Conservation (phyloP, 2,888 invertebrate species). For the Acronicta aceris region DNA sequence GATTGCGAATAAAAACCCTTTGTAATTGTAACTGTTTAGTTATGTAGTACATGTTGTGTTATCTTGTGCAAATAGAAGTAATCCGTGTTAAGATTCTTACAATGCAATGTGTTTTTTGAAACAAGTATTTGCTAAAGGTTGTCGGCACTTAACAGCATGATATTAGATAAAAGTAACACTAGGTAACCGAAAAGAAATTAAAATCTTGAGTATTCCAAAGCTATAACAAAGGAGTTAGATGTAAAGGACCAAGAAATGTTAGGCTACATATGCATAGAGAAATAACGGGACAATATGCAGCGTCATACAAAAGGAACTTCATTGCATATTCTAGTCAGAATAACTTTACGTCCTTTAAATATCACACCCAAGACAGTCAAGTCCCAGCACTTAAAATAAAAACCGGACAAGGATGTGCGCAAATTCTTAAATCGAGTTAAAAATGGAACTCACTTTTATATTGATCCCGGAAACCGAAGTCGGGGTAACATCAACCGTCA, state of each 20-base stretch:
- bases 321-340: constrained; percentile 35
- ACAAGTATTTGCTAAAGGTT: constrained; percentile 22
- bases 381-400: constrained; percentile 45
- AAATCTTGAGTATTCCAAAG: constrained; percentile 14
- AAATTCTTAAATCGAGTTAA: constrained; percentile 46
- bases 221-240: constrained; percentile 34
- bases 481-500: constrained; percentile 74
- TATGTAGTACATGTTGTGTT: constrained; percentile 16
- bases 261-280: constrained; percentile 9
- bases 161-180: constrained; percentile 6
- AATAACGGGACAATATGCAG: constrained; percentile 35
- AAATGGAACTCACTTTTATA: constrained; percentile 81
- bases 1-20: neutral
- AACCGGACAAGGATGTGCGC: constrained; percentile 22
- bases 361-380: constrained; percentile 22
- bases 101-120: constrained; percentile 2
- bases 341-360: constrained; percentile 42
- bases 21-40: constrained; percentile 1
- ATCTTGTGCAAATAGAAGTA: constrained; percentile 37
- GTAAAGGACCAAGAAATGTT: constrained; percentile 23
- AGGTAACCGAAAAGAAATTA: neutral
- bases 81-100: constrained; percentile 13
- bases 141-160: neutral
- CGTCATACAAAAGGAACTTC: constrained; percentile 29
- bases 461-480: constrained; percentile 80